A percentile compares a stretch with the other conserved stretches of the same genome.
Conservation (phyloP, 2,797 vertebrate species). For the Coregonus ussuriensis region DNA sequence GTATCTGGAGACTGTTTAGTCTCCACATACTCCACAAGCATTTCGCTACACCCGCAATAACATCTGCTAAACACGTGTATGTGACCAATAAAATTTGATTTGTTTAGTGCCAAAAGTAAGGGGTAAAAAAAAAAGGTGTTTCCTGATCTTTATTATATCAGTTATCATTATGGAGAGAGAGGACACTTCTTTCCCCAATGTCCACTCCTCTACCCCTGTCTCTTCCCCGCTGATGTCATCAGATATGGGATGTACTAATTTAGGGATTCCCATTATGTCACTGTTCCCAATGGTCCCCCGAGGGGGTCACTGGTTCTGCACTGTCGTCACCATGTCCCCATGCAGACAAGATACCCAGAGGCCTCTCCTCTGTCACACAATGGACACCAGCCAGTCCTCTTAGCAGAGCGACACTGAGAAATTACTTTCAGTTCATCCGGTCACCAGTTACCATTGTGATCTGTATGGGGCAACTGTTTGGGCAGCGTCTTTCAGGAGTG, state of each 20-base stretch:
- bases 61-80: no score
- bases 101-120: no score
- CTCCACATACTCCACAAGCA: no score
- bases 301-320: conserved; percentile 4
- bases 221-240: conserved; percentile 45
- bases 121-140: no score
- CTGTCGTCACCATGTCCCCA: conserved; percentile 37
- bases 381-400: conserved; percentile 3
- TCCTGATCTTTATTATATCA: no score
- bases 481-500: background rate
- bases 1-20: no score
- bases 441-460: conserved; percentile 51
- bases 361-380: conserved; percentile 36
- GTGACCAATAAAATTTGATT: no score
- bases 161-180: background rate
- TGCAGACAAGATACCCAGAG: conserved; percentile 47
- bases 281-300: conserved; percentile 17
- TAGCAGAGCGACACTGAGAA: conserved; percentile 18
- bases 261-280: conserved; percentile 65
- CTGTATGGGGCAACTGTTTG: conserved; percentile 32
- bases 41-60: no score
- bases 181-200: conserved; percentile 15
- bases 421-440: conserved; percentile 7
- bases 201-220: background rate
- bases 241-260: conserved; percentile 26